phyloP scores from a whole-genome alignment of 2,888 invertebrate genomes.

The Drosophila austrosaltans region DNA sequence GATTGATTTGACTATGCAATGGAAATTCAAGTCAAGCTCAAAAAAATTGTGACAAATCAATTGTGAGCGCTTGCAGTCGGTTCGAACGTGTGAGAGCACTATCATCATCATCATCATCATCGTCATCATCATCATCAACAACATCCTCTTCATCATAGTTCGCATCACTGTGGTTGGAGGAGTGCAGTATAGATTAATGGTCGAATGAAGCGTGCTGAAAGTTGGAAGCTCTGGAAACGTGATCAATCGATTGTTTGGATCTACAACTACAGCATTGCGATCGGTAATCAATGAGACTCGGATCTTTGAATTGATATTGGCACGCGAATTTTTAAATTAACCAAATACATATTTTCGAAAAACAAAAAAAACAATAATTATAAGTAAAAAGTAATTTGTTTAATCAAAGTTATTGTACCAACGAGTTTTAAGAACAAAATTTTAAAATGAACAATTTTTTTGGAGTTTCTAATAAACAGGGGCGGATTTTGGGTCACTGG shows the following conservation, averaged over 20 bases:
- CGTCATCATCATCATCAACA: not conserved
- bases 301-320: not conserved
- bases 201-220: slow-evolving; percentile 1
- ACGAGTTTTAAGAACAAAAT: no score
- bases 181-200: no score
- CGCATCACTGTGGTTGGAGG: not conserved
- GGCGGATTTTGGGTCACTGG: no score
- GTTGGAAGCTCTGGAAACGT: not conserved
- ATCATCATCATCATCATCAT: not conserved
- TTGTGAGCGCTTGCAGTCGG: slow-evolving; percentile 69
- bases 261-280: not conserved
- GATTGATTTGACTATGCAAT: slow-evolving; percentile 74
- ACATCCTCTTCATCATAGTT: not conserved
- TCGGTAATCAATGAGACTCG: not conserved
- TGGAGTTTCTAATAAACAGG: no score
- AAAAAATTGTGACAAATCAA: slow-evolving; percentile 81
- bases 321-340: not conserved
- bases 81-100: slow-evolving; percentile 40
- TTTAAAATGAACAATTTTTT: no score
- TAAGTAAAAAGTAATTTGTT: no score
- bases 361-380: no score
- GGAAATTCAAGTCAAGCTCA: slow-evolving; percentile 56
- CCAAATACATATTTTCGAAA: no score
- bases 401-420: no score
- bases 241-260: not conserved